These are phyloP conservation scores for Pithys albifrons DNA, from an alignment of 2,113 vertebrate genomes.

Conservation along the genomic window DNA sequence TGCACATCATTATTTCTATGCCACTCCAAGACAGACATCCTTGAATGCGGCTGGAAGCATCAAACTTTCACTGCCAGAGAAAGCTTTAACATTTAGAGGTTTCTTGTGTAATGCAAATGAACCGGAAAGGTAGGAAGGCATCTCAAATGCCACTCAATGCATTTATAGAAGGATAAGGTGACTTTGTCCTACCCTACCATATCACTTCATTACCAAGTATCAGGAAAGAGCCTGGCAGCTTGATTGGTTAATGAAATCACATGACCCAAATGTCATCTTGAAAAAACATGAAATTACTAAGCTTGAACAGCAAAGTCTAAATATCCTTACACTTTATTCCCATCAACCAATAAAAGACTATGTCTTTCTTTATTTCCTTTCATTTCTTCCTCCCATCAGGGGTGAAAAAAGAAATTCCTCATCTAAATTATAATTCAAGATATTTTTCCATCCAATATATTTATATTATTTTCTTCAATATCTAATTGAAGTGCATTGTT, in stretches of 20 bases:
- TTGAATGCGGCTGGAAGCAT: neutral
- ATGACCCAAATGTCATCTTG: conserved; percentile 55
- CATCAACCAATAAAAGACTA: neutral
- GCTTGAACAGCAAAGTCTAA: conserved; percentile 12
- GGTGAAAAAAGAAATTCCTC: neutral
- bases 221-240: conserved; percentile 30
- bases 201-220: conserved; percentile 59
- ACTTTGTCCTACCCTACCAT: conserved; percentile 39
- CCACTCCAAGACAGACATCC: conserved; percentile 29
- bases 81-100: conserved; percentile 60
- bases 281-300: conserved; percentile 47
- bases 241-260: conserved; percentile 60
- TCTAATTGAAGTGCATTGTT: conserved; percentile 59
- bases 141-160: conserved; percentile 57
- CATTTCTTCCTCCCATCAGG: neutral
- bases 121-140: conserved; percentile 26
- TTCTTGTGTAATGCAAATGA: conserved; percentile 57
- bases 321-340: neutral
- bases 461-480: conserved; percentile 55
- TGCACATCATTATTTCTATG: conserved; percentile 57
- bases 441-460: conserved; percentile 52
- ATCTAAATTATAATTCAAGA: conserved; percentile 51
- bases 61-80: conserved; percentile 29
- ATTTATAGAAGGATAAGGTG: conserved; percentile 63
- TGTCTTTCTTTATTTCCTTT: conserved; percentile 12